These are phyloP conservation scores for Erithacus rubecula DNA, from an alignment of 2,797 vertebrate species.

Conservation along the genomic window DNA sequence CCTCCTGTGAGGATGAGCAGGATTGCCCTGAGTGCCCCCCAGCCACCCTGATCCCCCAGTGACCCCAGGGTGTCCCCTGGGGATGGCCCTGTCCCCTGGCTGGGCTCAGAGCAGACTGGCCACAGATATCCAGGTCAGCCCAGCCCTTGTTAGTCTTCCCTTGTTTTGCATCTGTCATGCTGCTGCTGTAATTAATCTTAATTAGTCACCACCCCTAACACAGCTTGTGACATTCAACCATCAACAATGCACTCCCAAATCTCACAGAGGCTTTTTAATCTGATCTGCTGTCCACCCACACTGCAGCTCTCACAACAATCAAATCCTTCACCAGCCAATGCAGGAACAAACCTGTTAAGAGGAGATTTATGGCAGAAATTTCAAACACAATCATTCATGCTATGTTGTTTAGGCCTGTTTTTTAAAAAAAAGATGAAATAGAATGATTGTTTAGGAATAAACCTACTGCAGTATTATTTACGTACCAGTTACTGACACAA, in stretches of 20 bases:
- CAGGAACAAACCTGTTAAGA: neutral
- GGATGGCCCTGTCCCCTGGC: fast-evolving
- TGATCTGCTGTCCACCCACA: neutral
- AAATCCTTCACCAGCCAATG: neutral
- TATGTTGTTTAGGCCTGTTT: neutral
- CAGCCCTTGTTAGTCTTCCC: neutral
- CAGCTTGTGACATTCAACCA: neutral
- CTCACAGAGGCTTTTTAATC: neutral
- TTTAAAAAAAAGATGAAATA: neutral
- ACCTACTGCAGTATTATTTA: neutral
- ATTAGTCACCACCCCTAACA: neutral
- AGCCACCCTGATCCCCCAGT: neutral
- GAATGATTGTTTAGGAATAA: slow-evolving; percentile 7
- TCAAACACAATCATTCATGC: neutral
- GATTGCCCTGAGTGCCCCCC: neutral
- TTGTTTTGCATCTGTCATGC: neutral
- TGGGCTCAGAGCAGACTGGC: fast-evolving
- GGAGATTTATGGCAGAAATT: neutral
- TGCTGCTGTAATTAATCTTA: neutral
- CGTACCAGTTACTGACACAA: neutral
- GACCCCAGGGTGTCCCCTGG: fast-evolving
- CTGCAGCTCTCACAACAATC: neutral
- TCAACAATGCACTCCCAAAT: neutral
- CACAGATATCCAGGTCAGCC: neutral
- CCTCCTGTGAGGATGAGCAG: neutral